Evolutionary conservation across 2,797 vertebrate genomes (phyloP), one percentile per base, ranked within the genome.

Genomic region (Intellagama lesueurii): DNA sequence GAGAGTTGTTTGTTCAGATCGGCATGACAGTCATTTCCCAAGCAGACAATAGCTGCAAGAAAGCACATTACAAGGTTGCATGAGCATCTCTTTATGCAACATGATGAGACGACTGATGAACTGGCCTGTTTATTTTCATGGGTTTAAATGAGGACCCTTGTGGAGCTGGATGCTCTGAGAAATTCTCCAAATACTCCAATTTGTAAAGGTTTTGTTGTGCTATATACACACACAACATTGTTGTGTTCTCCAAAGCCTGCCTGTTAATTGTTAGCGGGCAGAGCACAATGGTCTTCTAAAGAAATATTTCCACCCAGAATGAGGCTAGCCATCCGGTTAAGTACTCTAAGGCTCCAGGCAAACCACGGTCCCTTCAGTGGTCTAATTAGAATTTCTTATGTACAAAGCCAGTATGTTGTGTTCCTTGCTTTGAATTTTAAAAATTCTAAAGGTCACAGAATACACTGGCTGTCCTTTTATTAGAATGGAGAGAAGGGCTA

Each of bases 101-200:
- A 73, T 1, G 4, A 75, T 32, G 47, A 32, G 68, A 89, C 64
- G 68, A 73, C 9, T 52, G 78, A 86, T 81, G 84, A 89, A 44
- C 60, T 82, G 56, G n/a, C 70, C 68, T 81, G 88, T 86, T 89
- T 89, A 70, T 66, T 89, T 89, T 76, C 12, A 22, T 75, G 32
- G 77, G 17, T 76, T 82, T 86, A 66, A 86, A 81, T 86, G 66
- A 76, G n/a, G 56, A 14, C 35, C 69, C 52, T 22, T n/a, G 40
- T 64, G 30, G 40, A 75, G 40, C 44, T 47, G 78, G 24, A 66
- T 81, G 26, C 5, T 69, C 81, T 30, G 60, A 52, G 66, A 70
- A 40, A 16, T 77, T 88, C 49, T 85, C 88, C 47, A 56, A 75
- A 9, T 35, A 47, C 66, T 64, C 76, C 30, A 52, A 22, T 80